phyloP scores from a whole-genome alignment of 92 coral and sea anemone species.

The Meandrina meandrites region DNA sequence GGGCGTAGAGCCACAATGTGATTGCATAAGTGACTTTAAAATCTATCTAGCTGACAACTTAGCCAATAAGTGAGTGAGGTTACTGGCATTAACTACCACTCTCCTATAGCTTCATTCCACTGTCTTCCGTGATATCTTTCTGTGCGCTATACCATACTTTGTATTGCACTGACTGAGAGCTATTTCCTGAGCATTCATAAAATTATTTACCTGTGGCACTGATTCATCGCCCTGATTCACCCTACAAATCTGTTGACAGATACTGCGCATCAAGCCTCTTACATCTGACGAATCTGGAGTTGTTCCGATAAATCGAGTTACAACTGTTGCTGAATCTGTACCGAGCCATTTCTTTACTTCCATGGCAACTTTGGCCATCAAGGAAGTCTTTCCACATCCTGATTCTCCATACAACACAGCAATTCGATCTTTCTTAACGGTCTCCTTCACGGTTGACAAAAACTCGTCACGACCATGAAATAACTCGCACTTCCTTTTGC shows the following conservation, averaged over 20 bases:
- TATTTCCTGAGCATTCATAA: not conserved
- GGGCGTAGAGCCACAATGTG: too few species aligned
- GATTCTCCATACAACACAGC: constrained; percentile 86
- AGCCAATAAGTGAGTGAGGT: too few species aligned
- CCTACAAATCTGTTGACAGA: constrained; percentile 80
- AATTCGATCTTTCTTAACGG: constrained; percentile 47
- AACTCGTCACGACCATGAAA: constrained; percentile 89
- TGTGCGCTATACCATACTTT: not conserved
- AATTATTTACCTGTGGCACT: constrained; percentile 81
- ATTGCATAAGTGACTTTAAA: too few species aligned
- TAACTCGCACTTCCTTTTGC: constrained; percentile 78
- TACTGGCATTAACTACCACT: too few species aligned
- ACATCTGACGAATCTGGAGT: constrained; percentile 89
- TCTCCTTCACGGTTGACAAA: constrained; percentile 59
- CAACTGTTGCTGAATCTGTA: constrained; percentile 62
- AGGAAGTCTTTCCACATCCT: constrained; percentile 96
- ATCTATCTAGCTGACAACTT: too few species aligned
- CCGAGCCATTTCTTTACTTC: constrained; percentile 58
- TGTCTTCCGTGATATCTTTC: too few species aligned
- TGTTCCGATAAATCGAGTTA: constrained; percentile 88
- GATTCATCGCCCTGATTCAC: constrained; percentile 21
- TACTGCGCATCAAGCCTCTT: constrained; percentile 75
- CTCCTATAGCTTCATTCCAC: too few species aligned
- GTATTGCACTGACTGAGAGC: not conserved
- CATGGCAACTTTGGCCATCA: constrained; percentile 84